Percentiles rank a stretch among this genome's conserved stretches.
Conservation (phyloP, 2,113 vertebrate species). For the Piliocolobus tephrosceles region DNA sequence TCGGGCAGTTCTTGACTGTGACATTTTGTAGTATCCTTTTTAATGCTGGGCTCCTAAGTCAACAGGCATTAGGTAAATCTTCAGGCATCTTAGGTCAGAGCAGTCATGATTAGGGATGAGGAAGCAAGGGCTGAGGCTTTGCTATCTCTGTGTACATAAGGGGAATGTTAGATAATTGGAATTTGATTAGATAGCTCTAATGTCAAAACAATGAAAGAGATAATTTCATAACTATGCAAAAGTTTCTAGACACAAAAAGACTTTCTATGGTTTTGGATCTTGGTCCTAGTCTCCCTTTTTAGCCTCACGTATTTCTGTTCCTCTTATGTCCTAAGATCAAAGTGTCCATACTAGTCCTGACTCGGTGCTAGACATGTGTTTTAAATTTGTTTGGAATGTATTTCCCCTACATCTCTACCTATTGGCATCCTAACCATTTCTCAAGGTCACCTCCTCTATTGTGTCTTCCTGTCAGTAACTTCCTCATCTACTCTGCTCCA, state of each 20-base stretch:
- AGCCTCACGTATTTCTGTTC: background rate
- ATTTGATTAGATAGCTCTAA: background rate
- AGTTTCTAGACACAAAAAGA: background rate
- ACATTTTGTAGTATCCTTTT: background rate
- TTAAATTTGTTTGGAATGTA: background rate
- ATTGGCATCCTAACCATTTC: too few relatives aligned
- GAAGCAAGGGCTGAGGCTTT: background rate
- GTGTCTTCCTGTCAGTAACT: background rate
- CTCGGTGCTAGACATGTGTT: background rate
- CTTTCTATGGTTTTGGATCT: background rate
- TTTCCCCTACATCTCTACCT: background rate
- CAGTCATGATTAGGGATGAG: background rate
- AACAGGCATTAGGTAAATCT: background rate
- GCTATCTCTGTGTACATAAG: background rate
- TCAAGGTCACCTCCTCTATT: rapidly evolving
- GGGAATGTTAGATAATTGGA: too few relatives aligned
- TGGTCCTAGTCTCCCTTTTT: background rate
- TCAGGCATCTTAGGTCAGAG: background rate
- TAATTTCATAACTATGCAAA: background rate
- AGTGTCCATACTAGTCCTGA: background rate
- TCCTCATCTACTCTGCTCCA: background rate
- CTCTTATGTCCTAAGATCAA: background rate
- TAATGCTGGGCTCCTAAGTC: background rate
- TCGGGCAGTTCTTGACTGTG: background rate
- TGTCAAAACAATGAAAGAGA: background rate